These are phyloP conservation scores for Sciurus carolinensis DNA, from an alignment of 2,797 vertebrate species.

Conservation along the genomic window DNA sequence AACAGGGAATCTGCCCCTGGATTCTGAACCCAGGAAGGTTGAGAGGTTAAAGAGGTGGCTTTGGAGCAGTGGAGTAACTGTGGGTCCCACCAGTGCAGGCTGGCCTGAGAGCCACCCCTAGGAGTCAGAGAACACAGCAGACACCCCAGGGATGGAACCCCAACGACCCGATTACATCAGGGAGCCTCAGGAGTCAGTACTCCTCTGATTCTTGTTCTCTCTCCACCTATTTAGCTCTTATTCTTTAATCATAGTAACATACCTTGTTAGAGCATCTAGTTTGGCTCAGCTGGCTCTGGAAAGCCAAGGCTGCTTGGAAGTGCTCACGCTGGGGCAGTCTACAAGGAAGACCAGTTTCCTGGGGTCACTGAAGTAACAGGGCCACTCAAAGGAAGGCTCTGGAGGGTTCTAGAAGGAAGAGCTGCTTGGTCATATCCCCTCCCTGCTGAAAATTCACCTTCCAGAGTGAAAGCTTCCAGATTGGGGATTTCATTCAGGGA, in stretches of 20 bases:
- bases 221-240: background rate
- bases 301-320: no score
- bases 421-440: background rate
- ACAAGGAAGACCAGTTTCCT: background rate
- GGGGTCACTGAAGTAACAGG: no score
- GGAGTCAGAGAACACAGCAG: background rate
- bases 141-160: no score
- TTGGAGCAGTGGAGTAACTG: background rate
- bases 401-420: background rate
- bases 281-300: background rate
- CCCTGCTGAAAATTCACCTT: background rate
- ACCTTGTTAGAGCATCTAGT: background rate
- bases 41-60: background rate
- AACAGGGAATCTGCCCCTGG: background rate
- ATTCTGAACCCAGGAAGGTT: background rate
- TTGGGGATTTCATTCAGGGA: background rate
- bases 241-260: background rate
- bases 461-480: background rate
- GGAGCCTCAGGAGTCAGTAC: background rate
- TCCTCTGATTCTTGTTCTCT: background rate
- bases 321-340: fast-evolving
- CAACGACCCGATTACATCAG: background rate
- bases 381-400: no score
- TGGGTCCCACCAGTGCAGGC: background rate
- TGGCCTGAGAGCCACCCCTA: background rate